A percentile compares a stretch with the other conserved stretches of the same genome.
phyloP scores from a whole-genome alignment of 1,140 invertebrate genomes.

The Halictus rubicundus region DNA sequence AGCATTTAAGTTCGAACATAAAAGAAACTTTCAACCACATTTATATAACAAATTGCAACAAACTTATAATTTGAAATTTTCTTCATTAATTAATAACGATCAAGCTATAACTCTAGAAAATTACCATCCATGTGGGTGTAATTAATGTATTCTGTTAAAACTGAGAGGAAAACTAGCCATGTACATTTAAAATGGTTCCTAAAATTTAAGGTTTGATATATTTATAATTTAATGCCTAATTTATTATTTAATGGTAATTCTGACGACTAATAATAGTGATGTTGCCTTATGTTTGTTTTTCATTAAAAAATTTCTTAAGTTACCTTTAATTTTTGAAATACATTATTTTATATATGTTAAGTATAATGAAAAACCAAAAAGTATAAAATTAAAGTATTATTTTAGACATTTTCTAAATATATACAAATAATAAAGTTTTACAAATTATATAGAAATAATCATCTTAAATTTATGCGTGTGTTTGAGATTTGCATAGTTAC shows the following conservation, averaged over 20 bases:
- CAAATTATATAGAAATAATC: neutral
- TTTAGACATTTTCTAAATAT: neutral
- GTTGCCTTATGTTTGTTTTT: neutral
- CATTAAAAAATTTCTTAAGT: neutral
- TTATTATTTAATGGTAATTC: constrained; percentile 7
- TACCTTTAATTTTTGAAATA: neutral
- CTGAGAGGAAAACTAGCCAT: constrained; percentile 6
- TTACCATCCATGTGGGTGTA: neutral
- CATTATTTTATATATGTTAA: neutral
- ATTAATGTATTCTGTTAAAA: constrained; percentile 7
- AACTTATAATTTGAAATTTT: constrained; percentile 30
- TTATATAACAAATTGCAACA: constrained; percentile 11
- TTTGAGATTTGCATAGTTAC: neutral
- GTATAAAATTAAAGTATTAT: constrained; percentile 1
- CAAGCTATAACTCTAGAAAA: neutral
- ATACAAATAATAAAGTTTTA: neutral
- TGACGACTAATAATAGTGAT: neutral
- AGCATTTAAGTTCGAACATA: constrained; percentile 23
- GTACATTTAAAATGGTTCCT: constrained; percentile 34
- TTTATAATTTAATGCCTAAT: constrained; percentile 9
- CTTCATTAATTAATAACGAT: constrained; percentile 8
- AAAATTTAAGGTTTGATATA: neutral
- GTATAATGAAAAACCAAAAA: constrained; percentile 7
- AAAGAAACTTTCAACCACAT: constrained; percentile 24
- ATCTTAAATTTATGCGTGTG: neutral